Evolutionary conservation across 2,888 invertebrate species (phyloP).

Genomic region (Punctoribates punctum): DNA sequence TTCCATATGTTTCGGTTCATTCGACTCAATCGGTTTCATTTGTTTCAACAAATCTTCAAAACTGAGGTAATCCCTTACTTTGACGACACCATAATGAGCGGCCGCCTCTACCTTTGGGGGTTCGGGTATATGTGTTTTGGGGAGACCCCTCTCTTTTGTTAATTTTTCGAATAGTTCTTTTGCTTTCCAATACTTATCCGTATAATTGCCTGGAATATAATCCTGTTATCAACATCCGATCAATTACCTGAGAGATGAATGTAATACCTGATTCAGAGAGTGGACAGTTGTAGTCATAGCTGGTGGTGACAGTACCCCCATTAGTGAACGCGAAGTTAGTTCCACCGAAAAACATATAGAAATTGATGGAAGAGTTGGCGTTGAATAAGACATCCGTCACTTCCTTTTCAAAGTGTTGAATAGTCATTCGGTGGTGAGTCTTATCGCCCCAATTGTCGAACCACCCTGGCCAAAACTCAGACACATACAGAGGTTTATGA

Average conservation of each 20-base stretch:
- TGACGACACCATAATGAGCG: conserved; percentile 7
- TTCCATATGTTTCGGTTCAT: neutral
- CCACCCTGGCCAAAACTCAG: conserved; percentile 64
- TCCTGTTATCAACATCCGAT: neutral
- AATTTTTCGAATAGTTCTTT: conserved; percentile 7
- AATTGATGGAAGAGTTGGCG: neutral
- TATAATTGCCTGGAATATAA: conserved; percentile 52
- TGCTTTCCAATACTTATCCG: conserved; percentile 53
- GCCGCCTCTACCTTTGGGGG: neutral
- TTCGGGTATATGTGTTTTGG: conserved; percentile 6
- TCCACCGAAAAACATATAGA: neutral
- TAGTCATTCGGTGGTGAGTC: conserved; percentile 45
- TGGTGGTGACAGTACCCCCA: neutral
- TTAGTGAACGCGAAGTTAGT: neutral
- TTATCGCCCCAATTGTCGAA: conserved; percentile 60
- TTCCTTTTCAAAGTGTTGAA: conserved; percentile 35
- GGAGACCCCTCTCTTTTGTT: conserved; percentile 11
- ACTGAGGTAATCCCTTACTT: neutral
- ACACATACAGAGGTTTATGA: conserved; percentile 59
- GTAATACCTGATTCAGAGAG: conserved; percentile 54
- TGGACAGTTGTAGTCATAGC: conserved; percentile 54
- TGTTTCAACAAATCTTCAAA: conserved; percentile 27
- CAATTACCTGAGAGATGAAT: neutral
- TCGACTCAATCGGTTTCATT: neutral
- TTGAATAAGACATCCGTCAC: neutral